Evolutionary conservation across 2,888 invertebrate genomes (phyloP).

Genomic region (Muschampia plurimacula): DNA sequence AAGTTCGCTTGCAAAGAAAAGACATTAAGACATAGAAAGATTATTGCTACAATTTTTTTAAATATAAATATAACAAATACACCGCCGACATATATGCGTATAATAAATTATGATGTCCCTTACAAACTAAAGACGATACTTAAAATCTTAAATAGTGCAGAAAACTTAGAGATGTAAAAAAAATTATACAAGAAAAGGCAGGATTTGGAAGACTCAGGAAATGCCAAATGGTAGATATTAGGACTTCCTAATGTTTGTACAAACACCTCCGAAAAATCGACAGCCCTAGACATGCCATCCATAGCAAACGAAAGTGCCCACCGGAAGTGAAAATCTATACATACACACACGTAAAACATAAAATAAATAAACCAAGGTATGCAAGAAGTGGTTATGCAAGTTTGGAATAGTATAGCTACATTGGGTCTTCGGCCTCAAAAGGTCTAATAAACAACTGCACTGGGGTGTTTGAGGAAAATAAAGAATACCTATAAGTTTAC

Average conservation of each 20-base stretch:
- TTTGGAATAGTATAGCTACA: neutral
- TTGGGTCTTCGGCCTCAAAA: constrained; percentile 1
- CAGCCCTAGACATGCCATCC: constrained; percentile 16
- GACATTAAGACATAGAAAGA: too few relatives aligned
- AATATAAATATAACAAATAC: too few relatives aligned
- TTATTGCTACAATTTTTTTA: too few relatives aligned
- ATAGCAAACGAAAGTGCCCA: constrained; percentile 31
- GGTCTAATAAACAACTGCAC: neutral
- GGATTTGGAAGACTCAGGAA: neutral
- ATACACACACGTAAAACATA: constrained; percentile 30
- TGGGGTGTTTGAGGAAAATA: neutral
- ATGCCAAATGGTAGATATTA: neutral
- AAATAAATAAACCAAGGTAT: constrained; percentile 32
- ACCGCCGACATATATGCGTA: too few relatives aligned
- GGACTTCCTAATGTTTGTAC: neutral
- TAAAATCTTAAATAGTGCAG: neutral
- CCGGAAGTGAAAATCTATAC: constrained; percentile 37
- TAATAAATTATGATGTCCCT: too few relatives aligned
- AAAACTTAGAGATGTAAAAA: too few relatives aligned
- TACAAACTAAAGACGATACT: too few relatives aligned
- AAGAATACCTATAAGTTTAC: neutral
- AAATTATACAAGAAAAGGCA: neutral
- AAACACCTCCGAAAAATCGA: neutral
- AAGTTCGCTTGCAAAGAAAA: too few relatives aligned
- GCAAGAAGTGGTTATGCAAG: constrained; percentile 21